These are phyloP conservation scores for Scaptomyza reducta DNA, from an alignment of 2,888 invertebrate genomes.

Conservation along the genomic window DNA sequence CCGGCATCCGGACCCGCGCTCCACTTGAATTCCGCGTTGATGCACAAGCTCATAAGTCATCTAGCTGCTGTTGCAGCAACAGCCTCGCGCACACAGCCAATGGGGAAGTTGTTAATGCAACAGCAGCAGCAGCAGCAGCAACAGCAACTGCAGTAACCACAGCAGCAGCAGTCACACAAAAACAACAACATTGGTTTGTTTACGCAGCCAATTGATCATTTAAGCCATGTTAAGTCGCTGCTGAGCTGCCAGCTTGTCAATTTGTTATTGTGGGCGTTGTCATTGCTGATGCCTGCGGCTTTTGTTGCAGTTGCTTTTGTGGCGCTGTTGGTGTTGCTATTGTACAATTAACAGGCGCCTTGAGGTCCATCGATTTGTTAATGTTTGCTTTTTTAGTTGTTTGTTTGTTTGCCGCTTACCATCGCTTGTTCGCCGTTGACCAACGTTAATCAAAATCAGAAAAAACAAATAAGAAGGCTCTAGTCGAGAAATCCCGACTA, in stretches of 20 bases:
- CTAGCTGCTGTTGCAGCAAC: conserved; percentile 35
- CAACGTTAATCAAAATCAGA: conserved; percentile 57
- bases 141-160: conserved; percentile 7
- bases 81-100: conserved; percentile 45
- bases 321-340: conserved; percentile 26
- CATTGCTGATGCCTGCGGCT: conserved; percentile 37
- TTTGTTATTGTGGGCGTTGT: conserved; percentile 71
- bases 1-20: conserved; percentile 40
- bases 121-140: conserved; percentile 40
- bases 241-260: conserved; percentile 49
- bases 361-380: conserved; percentile 40
- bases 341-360: conserved; percentile 67
- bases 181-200: conserved; percentile 50
- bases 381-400: conserved; percentile 32
- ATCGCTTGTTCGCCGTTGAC: conserved; percentile 40
- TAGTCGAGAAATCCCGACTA: too few relatives aligned
- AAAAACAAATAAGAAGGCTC: conserved; percentile 11
- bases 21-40: conserved; percentile 74
- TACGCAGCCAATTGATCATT: conserved; percentile 76
- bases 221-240: conserved; percentile 69
- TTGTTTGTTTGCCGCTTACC: conserved; percentile 44
- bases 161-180: conserved; percentile 17
- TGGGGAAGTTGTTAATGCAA: conserved; percentile 77
- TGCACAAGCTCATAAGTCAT: conserved; percentile 77
- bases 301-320: conserved; percentile 14